A percentile compares a stretch with the other conserved stretches of the same genome.
phyloP scores from a whole-genome alignment of 2,888 invertebrate species.

The Lepas anatifera region DNA sequence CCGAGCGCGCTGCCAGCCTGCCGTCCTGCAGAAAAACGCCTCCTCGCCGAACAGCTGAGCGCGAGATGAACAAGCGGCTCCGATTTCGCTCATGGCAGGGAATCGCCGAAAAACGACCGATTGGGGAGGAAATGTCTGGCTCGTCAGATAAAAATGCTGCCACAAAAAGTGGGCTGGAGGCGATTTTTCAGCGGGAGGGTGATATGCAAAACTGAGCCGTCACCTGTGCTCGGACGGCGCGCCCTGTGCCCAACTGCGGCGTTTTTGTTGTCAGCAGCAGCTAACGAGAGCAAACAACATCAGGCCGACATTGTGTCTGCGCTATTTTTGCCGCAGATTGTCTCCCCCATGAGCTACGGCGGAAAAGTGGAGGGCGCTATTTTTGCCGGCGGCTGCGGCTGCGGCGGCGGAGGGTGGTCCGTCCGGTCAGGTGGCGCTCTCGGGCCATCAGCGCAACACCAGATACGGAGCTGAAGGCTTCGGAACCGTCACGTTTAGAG shows the following conservation, averaged over 20 bases:
- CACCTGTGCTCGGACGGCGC: not conserved
- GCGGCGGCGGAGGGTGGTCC: too few species aligned
- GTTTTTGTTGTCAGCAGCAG: not conserved
- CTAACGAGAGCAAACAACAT: constrained; percentile 10
- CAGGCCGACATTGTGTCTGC: constrained; percentile 1
- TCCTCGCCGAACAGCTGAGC: constrained; percentile 1
- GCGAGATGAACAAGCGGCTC: not conserved
- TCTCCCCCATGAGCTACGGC: not conserved
- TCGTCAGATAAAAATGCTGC: not conserved
- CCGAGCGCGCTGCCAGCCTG: not conserved
- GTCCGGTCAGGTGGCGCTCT: too few species aligned
- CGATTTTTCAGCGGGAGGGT: constrained; percentile 10
- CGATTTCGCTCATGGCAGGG: constrained; percentile 4
- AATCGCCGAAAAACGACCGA: not conserved
- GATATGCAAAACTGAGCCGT: constrained; percentile 9
- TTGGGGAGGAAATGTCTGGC: not conserved
- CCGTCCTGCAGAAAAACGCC: not conserved
- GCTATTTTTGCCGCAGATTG: not conserved
- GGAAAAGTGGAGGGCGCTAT: not conserved
- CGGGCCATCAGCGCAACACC: too few species aligned
- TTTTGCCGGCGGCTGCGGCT: not conserved
- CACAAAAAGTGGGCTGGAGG: not conserved
- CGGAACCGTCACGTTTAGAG: too few species aligned
- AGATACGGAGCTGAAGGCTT: too few species aligned
- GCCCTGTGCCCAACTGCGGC: not conserved